These are phyloP conservation scores for Peromyscus aztecus DNA, from an alignment of 2,797 vertebrate species.

Conservation along the genomic window DNA sequence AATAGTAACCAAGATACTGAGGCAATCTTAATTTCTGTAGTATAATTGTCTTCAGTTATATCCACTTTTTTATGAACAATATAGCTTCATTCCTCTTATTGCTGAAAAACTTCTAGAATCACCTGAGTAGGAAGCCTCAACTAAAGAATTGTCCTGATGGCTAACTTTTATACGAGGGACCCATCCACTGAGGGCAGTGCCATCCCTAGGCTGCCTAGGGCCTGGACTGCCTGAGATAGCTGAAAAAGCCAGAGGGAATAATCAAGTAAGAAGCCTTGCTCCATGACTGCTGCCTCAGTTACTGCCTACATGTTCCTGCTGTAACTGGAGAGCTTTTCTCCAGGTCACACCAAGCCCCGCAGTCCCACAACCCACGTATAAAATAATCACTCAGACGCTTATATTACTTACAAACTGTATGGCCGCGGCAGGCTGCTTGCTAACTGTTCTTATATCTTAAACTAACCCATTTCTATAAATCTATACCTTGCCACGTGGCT, in stretches of 20 bases:
- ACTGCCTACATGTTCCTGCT: not conserved
- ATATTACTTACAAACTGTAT: too few species aligned
- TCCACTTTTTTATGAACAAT: not conserved
- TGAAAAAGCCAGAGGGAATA: not conserved
- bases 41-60: not conserved
- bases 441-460: too few species aligned
- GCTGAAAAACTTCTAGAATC: not conserved
- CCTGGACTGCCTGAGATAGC: not conserved
- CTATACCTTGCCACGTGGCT: too few species aligned
- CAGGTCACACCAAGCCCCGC: too few species aligned
- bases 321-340: too few species aligned
- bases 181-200: not conserved
- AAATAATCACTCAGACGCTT: too few species aligned
- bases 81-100: not conserved
- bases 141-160: not conserved
- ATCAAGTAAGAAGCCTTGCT: not conserved
- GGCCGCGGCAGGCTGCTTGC: too few species aligned
- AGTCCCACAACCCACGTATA: too few species aligned
- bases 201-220: not conserved
- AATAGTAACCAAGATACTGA: not conserved
- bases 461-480: too few species aligned
- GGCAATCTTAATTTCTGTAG: not conserved
- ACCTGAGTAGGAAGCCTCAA: not conserved
- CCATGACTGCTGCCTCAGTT: not conserved
- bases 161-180: not conserved